Evolutionary conservation across 2,113 vertebrate genomes (phyloP).

Genomic region (Grammomys surdaster): DNA sequence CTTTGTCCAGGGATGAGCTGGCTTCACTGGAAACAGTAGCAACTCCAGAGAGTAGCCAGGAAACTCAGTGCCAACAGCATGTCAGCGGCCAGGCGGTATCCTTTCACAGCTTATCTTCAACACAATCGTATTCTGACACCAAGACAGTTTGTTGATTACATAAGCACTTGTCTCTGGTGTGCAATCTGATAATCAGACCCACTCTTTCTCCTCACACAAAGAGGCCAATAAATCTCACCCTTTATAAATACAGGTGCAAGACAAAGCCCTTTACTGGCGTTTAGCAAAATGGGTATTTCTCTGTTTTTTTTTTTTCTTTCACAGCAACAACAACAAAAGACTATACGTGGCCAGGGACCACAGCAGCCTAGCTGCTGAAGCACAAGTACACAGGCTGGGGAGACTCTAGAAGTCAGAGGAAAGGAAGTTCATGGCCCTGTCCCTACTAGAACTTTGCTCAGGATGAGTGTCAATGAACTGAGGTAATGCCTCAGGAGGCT

Average conservation of each 20-base stretch:
- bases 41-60: constrained; percentile 66
- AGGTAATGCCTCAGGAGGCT: not conserved
- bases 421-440: not conserved
- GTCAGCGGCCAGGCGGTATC: constrained; percentile 88
- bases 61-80: constrained; percentile 73
- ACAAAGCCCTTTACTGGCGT: constrained; percentile 88
- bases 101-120: constrained; percentile 87
- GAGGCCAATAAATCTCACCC: constrained; percentile 89
- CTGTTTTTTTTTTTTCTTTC: constrained; percentile 24
- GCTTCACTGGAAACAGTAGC: constrained; percentile 61
- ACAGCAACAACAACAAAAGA: constrained; percentile 67
- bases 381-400: constrained; percentile 9
- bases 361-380: constrained; percentile 40
- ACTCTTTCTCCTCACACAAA: constrained; percentile 88
- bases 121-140: constrained; percentile 86
- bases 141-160: constrained; percentile 89
- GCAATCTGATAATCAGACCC: constrained; percentile 89
- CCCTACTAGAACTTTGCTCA: constrained; percentile 21
- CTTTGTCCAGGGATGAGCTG: constrained; percentile 65
- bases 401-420: not conserved
- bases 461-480: not conserved
- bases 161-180: constrained; percentile 88
- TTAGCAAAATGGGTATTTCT: constrained; percentile 86
- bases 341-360: constrained; percentile 60
- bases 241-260: constrained; percentile 86